phyloP scores from a whole-genome alignment of 2,113 vertebrate species.

The Labeo catla region DNA sequence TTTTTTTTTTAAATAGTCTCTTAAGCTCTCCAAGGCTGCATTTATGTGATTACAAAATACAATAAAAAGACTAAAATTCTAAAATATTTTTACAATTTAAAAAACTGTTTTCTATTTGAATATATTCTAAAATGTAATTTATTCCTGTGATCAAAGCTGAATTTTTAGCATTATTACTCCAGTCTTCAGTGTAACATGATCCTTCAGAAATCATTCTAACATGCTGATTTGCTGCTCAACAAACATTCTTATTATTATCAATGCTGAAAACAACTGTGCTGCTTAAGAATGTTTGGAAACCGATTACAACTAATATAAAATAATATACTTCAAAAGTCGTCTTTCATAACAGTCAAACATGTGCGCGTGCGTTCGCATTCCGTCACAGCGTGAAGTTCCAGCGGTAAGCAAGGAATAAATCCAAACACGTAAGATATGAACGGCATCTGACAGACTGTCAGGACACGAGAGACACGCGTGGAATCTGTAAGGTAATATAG shows the following conservation, averaged over 20 bases:
- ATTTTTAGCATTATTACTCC: background rate
- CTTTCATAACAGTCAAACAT: background rate
- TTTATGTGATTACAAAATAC: background rate
- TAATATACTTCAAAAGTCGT: background rate
- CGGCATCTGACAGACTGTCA: slow-evolving; percentile 45
- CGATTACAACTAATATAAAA: background rate
- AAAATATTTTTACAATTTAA: background rate
- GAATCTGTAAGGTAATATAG: slow-evolving; percentile 37
- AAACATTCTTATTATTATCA: background rate
- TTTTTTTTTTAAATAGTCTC: too few species aligned
- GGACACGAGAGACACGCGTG: slow-evolving; percentile 29
- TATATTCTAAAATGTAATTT: background rate
- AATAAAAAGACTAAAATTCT: background rate
- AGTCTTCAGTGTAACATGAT: background rate
- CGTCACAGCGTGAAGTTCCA: background rate
- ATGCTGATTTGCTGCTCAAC: background rate
- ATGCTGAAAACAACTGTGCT: background rate
- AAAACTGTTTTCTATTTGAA: background rate
- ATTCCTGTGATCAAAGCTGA: too few species aligned
- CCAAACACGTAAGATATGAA: slow-evolving; percentile 46
- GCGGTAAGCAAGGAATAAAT: slow-evolving; percentile 37
- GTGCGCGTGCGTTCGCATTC: background rate
- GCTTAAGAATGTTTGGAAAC: background rate
- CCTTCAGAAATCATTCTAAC: background rate
- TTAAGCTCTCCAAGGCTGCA: too few species aligned